Evolutionary conservation across 2,113 vertebrate genomes (phyloP).

Genomic region (Lampris megalopsis): DNA sequence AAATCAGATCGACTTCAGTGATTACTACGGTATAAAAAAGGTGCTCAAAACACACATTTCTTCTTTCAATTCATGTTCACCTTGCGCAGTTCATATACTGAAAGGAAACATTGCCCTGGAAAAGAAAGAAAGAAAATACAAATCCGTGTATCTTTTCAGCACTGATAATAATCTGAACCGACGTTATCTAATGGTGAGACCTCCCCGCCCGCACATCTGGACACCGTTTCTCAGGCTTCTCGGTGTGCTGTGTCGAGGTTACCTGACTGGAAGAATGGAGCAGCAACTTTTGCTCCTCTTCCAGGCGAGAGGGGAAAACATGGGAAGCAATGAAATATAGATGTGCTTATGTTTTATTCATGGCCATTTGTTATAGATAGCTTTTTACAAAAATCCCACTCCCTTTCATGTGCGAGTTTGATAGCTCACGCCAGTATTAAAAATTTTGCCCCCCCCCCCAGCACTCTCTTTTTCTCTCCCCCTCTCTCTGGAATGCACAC

Average conservation of each 20-base stretch:
- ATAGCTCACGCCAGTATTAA: slow-evolving; percentile 36
- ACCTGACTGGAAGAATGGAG: slow-evolving; percentile 59
- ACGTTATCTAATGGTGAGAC: neutral
- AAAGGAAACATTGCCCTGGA: slow-evolving; percentile 15
- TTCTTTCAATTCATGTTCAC: slow-evolving; percentile 27
- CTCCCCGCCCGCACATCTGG: neutral
- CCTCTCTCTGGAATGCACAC: neutral
- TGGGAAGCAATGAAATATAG: slow-evolving; percentile 73
- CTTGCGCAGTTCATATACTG: slow-evolving; percentile 25
- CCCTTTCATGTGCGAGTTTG: slow-evolving; percentile 45
- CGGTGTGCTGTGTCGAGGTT: slow-evolving; percentile 45
- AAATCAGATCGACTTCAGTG: neutral
- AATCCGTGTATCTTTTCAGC: slow-evolving; percentile 7
- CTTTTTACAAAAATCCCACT: slow-evolving; percentile 63
- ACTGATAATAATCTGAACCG: slow-evolving; percentile 33
- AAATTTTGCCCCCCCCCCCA: slow-evolving; percentile 9
- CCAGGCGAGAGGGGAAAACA: slow-evolving; percentile 64
- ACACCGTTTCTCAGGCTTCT: slow-evolving; percentile 35
- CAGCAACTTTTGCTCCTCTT: slow-evolving; percentile 48
- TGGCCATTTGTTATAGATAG: slow-evolving; percentile 76
- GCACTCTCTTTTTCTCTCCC: neutral
- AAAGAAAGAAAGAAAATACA: neutral
- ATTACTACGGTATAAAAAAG: neutral
- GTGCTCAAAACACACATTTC: slow-evolving; percentile 12
- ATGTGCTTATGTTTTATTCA: slow-evolving; percentile 78